Evolutionary conservation across 2,113 vertebrate genomes (phyloP).

Genomic region (human (Homo sapiens)): GRCh38 chr7:116800001-116800500

Average conservation of each 20-base stretch:
- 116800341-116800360: background rate
- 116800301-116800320: background rate
- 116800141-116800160: background rate
- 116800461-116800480: too few species aligned
- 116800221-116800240: background rate
- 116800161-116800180: background rate
- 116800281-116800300: background rate
- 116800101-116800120: background rate
- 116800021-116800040: slow-evolving; percentile 14
- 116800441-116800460: too few species aligned
- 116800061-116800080: background rate
- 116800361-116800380: background rate
- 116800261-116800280: background rate
- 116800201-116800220: background rate
- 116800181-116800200: background rate
- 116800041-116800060: background rate
- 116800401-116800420: too few species aligned
- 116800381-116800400: too few species aligned
- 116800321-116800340: background rate
- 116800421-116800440: too few species aligned
- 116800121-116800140: background rate
- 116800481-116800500: too few species aligned
- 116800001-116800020: background rate
- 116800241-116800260: background rate
- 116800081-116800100: background rate